Conservation (phyloP, 2,113 vertebrate species). For the Microcebus lehilahytsara region DNA sequence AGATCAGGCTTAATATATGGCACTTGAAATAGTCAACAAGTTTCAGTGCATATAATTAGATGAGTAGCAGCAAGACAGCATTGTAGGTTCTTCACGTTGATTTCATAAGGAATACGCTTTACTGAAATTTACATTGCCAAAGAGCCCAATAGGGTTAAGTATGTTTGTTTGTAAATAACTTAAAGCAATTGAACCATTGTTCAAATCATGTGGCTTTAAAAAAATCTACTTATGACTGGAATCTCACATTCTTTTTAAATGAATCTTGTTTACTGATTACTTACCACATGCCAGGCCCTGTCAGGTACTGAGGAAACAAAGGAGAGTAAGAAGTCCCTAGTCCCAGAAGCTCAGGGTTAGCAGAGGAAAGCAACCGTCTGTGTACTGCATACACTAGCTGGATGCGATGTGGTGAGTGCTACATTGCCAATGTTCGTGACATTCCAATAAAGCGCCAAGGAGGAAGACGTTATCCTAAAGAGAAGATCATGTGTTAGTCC, state of each 20-base stretch:
- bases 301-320: background rate
- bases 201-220: background rate
- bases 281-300: background rate
- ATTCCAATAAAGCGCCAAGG: background rate
- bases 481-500: background rate
- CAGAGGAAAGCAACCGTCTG: background rate
- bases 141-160: background rate
- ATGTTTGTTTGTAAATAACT: background rate
- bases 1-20: background rate
- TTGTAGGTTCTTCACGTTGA: background rate
- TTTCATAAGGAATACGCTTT: background rate
- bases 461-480: background rate
- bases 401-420: too few species aligned
- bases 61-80: background rate
- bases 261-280: background rate
- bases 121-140: background rate
- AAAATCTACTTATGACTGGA: background rate
- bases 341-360: background rate
- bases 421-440: background rate
- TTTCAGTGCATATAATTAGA: background rate
- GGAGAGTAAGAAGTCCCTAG: background rate
- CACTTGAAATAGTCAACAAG: background rate
- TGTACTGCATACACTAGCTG: accelerated
- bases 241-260: background rate
- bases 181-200: background rate